Conservation (phyloP, 2,888 invertebrate species). For the Cinara cedri region DNA sequence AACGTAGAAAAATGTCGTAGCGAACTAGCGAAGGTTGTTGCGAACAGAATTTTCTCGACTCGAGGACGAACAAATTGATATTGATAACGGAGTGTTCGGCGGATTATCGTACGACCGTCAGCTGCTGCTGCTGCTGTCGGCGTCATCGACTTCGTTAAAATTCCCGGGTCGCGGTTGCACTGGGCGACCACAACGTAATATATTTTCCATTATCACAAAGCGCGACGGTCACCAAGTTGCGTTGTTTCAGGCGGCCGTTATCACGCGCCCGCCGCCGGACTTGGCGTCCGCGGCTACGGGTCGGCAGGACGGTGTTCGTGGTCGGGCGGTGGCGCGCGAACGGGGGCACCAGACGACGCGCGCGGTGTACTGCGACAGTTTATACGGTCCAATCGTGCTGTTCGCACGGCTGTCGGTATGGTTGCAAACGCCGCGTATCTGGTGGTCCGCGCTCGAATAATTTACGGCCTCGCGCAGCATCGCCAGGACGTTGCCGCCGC, state of each 20-base stretch:
- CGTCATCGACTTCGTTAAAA: too few species aligned
- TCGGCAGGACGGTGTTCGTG: neutral
- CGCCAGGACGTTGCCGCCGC: slow-evolving; percentile 7
- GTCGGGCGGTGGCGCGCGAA: neutral
- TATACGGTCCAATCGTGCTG: neutral
- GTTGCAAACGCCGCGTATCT: slow-evolving; percentile 28
- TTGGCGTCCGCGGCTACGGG: neutral
- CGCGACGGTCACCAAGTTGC: too few species aligned
- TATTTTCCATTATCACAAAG: too few species aligned
- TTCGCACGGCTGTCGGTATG: slow-evolving; percentile 14
- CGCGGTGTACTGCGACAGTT: slow-evolving; percentile 2
- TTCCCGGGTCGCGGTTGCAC: slow-evolving; percentile 8
- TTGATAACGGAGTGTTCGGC: too few species aligned
- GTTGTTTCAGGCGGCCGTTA: neutral
- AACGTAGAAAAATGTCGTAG: too few species aligned
- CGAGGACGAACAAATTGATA: too few species aligned
- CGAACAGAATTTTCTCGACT: too few species aligned
- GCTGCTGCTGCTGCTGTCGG: neutral
- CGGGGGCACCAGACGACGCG: neutral
- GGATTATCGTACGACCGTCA: neutral
- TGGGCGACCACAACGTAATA: neutral
- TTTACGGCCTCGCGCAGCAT: slow-evolving; percentile 38
- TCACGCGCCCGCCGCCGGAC: neutral
- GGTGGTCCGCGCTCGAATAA: slow-evolving; percentile 34
- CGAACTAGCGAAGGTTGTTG: too few species aligned